phyloP scores from a whole-genome alignment of 2,797 vertebrate genomes.

The Bovichtus variegatus region DNA sequence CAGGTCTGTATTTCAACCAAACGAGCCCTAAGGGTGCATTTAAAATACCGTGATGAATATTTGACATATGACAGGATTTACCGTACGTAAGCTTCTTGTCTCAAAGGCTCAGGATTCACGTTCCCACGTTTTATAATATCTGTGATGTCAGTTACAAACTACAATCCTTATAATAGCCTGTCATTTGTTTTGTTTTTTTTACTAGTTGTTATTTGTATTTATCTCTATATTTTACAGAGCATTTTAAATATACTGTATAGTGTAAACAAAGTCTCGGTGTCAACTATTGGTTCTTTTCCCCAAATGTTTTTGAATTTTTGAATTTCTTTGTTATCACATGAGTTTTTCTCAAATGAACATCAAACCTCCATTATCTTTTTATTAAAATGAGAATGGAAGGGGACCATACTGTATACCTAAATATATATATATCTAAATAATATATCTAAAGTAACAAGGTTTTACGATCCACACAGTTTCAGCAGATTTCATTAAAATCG shows the following conservation, averaged over 20 bases:
- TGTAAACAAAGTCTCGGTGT: too few species aligned
- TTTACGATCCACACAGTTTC: too few species aligned
- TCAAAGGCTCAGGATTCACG: background rate
- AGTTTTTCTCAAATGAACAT: background rate
- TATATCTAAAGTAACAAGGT: background rate
- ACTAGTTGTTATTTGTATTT: background rate
- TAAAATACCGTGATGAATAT: background rate
- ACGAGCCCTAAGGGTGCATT: background rate
- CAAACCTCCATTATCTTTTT: background rate
- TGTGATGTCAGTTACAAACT: too few species aligned
- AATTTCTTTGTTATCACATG: too few species aligned
- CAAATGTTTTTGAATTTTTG: too few species aligned
- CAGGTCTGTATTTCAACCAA: background rate
- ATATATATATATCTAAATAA: too few species aligned
- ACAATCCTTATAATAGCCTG: too few species aligned
- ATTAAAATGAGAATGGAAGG: background rate
- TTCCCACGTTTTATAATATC: too few species aligned
- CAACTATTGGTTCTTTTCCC: background rate
- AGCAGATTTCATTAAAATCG: too few species aligned
- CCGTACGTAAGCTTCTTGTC: background rate
- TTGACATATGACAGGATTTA: background rate
- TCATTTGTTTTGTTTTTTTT: too few species aligned
- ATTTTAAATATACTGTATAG: background rate
- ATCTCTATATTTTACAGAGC: background rate
- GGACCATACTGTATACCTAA: too few species aligned